Base-by-base conservation (phyloP, 2,797 vertebrate genomes). In the Crax fasciolata region DNA sequence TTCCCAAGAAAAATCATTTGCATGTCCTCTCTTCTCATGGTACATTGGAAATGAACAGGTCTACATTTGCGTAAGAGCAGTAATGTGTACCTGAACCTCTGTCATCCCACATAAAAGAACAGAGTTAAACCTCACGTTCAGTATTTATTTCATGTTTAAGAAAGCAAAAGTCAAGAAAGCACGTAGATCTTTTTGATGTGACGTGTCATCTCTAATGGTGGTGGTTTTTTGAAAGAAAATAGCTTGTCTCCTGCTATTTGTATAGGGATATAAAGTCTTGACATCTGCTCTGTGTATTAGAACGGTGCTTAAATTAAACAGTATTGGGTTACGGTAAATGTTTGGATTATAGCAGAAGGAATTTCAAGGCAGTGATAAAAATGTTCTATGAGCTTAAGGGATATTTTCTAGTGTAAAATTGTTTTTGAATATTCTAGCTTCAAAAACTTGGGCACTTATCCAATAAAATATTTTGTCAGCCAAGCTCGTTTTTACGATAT, bases 91-190 rank as follows among this genome's bases (percentile, higher is more conserved):
- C 74, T 87, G 57, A 87, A 79, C 44, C 25, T 67, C 61, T 80
- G 48, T 41, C 67, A 84, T 51, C 55, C 79, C 44, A 35, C 58
- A 58, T 51, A 41, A 66, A 62, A 81, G 52, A 89, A 10, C 25
- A 57, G 32, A 6, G 55, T 73, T 90, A 86, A 92, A 55, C 38
- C 52, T 79, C 71, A 59, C 18, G 6, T 59, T 70, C 30, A 71
- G n/a, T 74, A 51, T 90, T 95, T 91, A 51, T 5, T 77, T 61
- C 84, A 46, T 76, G 61, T 70, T 94, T 94, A 93, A 91, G 79
- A 80, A 25, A 8, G 51, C 38, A 68, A 84, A 93, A 88, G 77
- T 57, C 68, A 82, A 89, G 89, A 91, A 94, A 89, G 83, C 67
- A 81, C 25, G 52, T 79, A 54, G 32, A 65, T 71, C 32, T 5